A percentile compares a stretch with the other conserved stretches of the same genome.
Conservation (phyloP, 2,797 vertebrate species). For the Coregonus sp. region DNA sequence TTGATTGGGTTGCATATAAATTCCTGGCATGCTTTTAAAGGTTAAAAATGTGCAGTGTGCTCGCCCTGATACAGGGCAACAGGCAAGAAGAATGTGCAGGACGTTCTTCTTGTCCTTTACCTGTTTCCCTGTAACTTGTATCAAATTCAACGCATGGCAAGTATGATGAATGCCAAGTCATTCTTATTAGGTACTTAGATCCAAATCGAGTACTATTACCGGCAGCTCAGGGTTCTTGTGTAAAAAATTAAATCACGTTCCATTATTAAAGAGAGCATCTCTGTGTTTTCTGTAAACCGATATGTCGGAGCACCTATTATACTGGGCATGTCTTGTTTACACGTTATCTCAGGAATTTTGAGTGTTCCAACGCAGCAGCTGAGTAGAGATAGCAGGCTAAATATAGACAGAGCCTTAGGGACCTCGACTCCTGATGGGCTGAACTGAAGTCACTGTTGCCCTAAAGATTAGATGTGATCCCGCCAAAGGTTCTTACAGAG, state of each 20-base stretch:
- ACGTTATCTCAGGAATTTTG: conserved; percentile 49
- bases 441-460: conserved; percentile 35
- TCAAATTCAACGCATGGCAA: not conserved
- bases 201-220: conserved; percentile 10
- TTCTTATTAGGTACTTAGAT: too few species aligned
- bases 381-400: conserved; percentile 61
- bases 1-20: not conserved
- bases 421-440: conserved; percentile 32
- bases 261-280: conserved; percentile 61
- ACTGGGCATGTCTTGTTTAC: conserved; percentile 29
- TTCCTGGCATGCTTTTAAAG: not conserved
- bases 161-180: not conserved
- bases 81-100: not conserved
- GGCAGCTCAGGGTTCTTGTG: conserved; percentile 1
- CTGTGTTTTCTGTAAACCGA: conserved; percentile 61
- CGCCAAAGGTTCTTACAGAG: not conserved
- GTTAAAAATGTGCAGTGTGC: not conserved
- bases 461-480: not conserved
- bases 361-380: conserved; percentile 55
- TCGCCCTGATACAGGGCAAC: not conserved
- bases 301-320: conserved; percentile 27
- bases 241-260: conserved; percentile 30
- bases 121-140: not conserved
- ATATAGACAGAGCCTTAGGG: conserved; percentile 55
- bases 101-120: not conserved